Evolutionary conservation across 2,888 invertebrate species (phyloP).

Genomic region (Charanyca ferruginea): DNA sequence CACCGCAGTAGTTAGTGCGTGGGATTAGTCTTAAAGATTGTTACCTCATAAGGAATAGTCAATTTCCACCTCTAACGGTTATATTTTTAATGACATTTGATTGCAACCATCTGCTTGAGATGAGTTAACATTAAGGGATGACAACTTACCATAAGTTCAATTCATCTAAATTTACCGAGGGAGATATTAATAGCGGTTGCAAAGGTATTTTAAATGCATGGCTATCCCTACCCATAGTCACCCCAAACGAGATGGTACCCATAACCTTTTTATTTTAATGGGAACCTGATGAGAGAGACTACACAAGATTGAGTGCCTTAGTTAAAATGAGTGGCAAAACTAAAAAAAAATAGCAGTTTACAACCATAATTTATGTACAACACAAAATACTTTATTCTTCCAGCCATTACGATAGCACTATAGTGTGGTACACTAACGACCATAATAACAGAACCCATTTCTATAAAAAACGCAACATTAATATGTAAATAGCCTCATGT

Average conservation of each 20-base stretch:
- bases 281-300: background rate
- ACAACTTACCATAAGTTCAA: too few species aligned
- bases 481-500: slow-evolving; percentile 44
- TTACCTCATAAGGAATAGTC: too few species aligned
- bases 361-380: background rate
- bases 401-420: slow-evolving; percentile 9
- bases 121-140: too few species aligned
- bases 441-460: slow-evolving; percentile 25
- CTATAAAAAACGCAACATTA: slow-evolving; percentile 16
- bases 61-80: too few species aligned
- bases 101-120: too few species aligned
- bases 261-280: background rate
- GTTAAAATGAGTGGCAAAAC: background rate
- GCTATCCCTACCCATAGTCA: background rate
- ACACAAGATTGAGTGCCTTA: background rate
- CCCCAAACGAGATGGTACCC: too few species aligned
- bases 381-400: slow-evolving; percentile 13
- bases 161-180: too few species aligned
- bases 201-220: background rate
- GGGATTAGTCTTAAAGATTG: too few species aligned
- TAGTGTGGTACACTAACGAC: slow-evolving; percentile 20
- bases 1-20: too few species aligned
- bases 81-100: too few species aligned
- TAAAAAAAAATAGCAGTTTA: background rate
- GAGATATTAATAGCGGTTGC: too few species aligned